These are phyloP conservation scores for Melanotaenia nigrans DNA, from an alignment of 2,797 vertebrate species.

Conservation along the genomic window DNA sequence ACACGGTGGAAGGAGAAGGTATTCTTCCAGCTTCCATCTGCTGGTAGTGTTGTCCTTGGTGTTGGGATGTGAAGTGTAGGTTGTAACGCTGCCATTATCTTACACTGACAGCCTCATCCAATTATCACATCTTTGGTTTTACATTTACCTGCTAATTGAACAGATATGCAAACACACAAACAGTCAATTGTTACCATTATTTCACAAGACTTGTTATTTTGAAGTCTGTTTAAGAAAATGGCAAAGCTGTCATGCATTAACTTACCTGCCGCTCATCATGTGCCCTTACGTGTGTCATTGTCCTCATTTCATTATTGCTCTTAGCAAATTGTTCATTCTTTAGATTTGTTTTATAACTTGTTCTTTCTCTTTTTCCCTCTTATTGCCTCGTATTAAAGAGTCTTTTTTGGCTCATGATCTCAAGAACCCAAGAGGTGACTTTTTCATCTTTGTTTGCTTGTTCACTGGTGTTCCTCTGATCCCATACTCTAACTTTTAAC, in stretches of 20 bases:
- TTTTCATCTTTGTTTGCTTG: slow-evolving; percentile 83
- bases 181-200: neutral
- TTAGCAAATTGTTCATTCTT: slow-evolving; percentile 55
- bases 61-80: slow-evolving; percentile 50
- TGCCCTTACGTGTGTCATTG: slow-evolving; percentile 25
- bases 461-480: slow-evolving; percentile 58
- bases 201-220: slow-evolving; percentile 1
- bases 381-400: slow-evolving; percentile 89
- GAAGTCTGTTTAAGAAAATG: slow-evolving; percentile 74
- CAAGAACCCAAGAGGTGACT: slow-evolving; percentile 99
- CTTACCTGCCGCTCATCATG: slow-evolving; percentile 17
- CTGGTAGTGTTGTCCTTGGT: slow-evolving; percentile 59
- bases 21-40: slow-evolving; percentile 78
- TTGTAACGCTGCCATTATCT: slow-evolving; percentile 75
- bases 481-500: slow-evolving; percentile 48
- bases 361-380: slow-evolving; percentile 84
- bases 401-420: slow-evolving; percentile 98
- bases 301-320: slow-evolving; percentile 45
- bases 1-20: slow-evolving; percentile 95
- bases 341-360: slow-evolving; percentile 80
- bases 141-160: slow-evolving; percentile 28
- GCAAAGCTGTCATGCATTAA: slow-evolving; percentile 48
- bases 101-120: slow-evolving; percentile 39
- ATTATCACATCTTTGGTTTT: neutral
- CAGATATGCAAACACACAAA: slow-evolving; percentile 27